Conservation (phyloP, 2,888 invertebrate species). For the Halocaridina rubra region DNA sequence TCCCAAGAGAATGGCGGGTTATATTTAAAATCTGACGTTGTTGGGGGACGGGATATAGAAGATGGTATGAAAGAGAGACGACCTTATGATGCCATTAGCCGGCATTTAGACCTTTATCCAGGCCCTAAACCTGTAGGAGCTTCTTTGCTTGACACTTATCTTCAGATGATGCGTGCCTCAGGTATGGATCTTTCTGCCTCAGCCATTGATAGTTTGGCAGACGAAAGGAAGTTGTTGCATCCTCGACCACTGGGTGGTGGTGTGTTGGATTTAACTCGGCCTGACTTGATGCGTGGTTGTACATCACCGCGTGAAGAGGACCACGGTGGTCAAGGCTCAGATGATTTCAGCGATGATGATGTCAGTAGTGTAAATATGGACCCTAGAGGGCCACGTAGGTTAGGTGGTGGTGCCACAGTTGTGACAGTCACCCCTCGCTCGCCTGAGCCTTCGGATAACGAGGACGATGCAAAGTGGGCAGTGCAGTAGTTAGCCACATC, state of each 20-base stretch:
- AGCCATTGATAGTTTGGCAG: conserved; percentile 28
- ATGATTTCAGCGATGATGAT: conserved; percentile 62
- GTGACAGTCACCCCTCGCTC: conserved; percentile 58
- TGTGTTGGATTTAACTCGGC: conserved; percentile 59
- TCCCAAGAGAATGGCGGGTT: conserved; percentile 61
- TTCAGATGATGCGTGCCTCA: conserved; percentile 80
- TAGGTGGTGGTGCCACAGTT: conserved; percentile 51
- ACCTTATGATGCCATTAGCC: conserved; percentile 49
- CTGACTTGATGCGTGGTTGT: conserved; percentile 47
- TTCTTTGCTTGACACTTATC: conserved; percentile 86
- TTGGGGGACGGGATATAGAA: conserved; percentile 1
- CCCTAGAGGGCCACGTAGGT: conserved; percentile 16
- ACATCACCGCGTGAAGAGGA: conserved; percentile 48
- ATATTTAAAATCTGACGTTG: conserved; percentile 48
- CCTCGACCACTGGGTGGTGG: conserved; percentile 52
- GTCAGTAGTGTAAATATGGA: conserved; percentile 44
- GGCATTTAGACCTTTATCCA: conserved; percentile 66
- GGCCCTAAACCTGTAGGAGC: conserved; percentile 83
- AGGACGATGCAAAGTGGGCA: conserved; percentile 59
- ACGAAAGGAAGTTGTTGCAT: conserved; percentile 40
- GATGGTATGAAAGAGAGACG: conserved; percentile 52
- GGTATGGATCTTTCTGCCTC: conserved; percentile 59
- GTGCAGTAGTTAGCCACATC: conserved; percentile 51
- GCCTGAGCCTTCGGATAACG: conserved; percentile 52
- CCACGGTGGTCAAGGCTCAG: conserved; percentile 51